Conservation (phyloP, 2,888 invertebrate species). For the Anoncus sp. region DNA sequence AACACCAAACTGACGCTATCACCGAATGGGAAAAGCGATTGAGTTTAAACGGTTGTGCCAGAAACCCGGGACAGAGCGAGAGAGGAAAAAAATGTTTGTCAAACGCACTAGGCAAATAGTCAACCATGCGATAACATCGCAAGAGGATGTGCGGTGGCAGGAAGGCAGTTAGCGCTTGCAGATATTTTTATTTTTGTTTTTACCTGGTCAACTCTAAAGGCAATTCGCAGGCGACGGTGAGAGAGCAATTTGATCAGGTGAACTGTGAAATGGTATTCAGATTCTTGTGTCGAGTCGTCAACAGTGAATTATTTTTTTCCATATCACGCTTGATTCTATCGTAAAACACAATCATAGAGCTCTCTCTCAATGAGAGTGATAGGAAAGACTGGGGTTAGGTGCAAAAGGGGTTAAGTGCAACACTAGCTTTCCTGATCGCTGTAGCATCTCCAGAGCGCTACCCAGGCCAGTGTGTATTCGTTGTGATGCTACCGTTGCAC, state of each 20-base stretch:
- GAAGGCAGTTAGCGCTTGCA: slow-evolving; percentile 61
- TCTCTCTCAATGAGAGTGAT: too few relatives aligned
- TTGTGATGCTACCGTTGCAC: too few relatives aligned
- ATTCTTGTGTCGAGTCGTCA: background rate
- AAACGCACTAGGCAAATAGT: slow-evolving; percentile 64
- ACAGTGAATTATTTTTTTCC: too few relatives aligned
- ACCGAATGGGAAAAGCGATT: slow-evolving; percentile 35
- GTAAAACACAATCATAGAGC: too few relatives aligned
- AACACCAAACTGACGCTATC: slow-evolving; percentile 9
- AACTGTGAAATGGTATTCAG: background rate
- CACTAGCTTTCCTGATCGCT: too few relatives aligned
- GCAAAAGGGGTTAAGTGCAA: too few relatives aligned
- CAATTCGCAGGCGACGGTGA: background rate
- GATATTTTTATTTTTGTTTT: slow-evolving; percentile 60
- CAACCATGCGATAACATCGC: slow-evolving; percentile 69
- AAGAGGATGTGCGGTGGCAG: slow-evolving; percentile 51
- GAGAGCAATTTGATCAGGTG: background rate
- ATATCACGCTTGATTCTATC: too few relatives aligned
- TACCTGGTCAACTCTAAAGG: slow-evolving; percentile 15
- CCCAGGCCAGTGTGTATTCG: too few relatives aligned
- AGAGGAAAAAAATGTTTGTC: slow-evolving; percentile 37
- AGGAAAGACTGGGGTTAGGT: too few relatives aligned
- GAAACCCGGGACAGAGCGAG: background rate
- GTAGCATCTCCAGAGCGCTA: too few relatives aligned
- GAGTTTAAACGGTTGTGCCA: slow-evolving; percentile 22